Percentiles rank a stretch among this genome's conserved stretches.
phyloP scores from a whole-genome alignment of 64 coral and sea anemone species.

The Pocillopora damicornis region DNA sequence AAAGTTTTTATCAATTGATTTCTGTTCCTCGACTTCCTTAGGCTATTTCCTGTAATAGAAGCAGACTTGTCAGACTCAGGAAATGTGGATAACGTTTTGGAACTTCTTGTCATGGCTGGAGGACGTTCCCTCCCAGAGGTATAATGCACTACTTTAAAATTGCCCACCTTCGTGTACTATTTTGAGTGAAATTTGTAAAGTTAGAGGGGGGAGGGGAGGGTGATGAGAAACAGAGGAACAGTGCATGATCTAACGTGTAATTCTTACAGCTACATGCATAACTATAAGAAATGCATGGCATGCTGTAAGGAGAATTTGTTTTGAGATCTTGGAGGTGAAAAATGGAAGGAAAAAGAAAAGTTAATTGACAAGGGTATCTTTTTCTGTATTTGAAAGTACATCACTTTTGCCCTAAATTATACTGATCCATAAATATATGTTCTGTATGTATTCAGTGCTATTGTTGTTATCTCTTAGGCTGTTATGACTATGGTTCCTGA shows the following conservation, averaged over 20 bases:
- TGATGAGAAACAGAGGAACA: no score
- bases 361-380: neutral
- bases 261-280: no score
- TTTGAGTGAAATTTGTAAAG: no score
- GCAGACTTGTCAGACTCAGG: slow-evolving; percentile 87
- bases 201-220: no score
- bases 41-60: slow-evolving; percentile 91
- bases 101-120: slow-evolving; percentile 90
- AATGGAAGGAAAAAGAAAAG: neutral
- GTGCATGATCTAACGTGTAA: no score
- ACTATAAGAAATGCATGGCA: no score
- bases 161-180: no score
- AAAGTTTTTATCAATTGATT: no score
- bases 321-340: neutral
- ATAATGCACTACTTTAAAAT: neutral
- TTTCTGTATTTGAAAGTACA: neutral
- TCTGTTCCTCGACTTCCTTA: slow-evolving; percentile 11
- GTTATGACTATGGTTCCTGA: slow-evolving; percentile 96
- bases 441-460: neutral
- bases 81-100: slow-evolving; percentile 81
- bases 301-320: no score
- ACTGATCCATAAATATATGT: neutral
- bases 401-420: neutral
- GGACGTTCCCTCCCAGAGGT: slow-evolving; percentile 86
- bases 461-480: slow-evolving; percentile 38